Base-by-base conservation (phyloP, 2,888 invertebrate species). In the Scaptomyza flava region DNA sequence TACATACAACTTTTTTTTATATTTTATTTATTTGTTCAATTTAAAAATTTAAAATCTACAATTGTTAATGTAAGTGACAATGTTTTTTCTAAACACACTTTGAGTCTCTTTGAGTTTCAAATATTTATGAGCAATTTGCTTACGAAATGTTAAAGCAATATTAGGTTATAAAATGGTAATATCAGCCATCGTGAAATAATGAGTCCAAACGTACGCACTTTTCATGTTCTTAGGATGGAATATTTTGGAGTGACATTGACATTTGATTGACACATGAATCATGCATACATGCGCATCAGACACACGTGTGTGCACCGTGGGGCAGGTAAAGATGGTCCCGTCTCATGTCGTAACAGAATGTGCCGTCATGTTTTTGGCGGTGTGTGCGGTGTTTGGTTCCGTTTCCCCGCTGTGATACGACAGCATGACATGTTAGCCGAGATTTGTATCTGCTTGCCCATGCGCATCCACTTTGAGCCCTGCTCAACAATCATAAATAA, bases 211-310 rank as follows among this genome's bases (percentile, higher is more conserved):
- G 7, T 33, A 6, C 36, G 30, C 36, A 66, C 51, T 20, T 30
- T 27, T 20, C 27, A 27, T n/a, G 6, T 12, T 23, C 9, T 12
- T 34, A 2, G 31, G 9, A 38, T 14, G 12, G 20, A 42, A 41
- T 41, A 14, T 34, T 31, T 45, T 17, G 14, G 0, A 77, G 68
- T 89, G 90, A 83, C 90, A 90, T 87, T 89, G 90, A 90, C 90
- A 89, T 85, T 85, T 90, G 89, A 90, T 90, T 90, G 89, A 83
- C 90, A 87, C 69, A 74, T 87, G 89, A 90, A 89, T 88, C 89
- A 89, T 72, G 75, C 51, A 41, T 7, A 36, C 36, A 27, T 34
- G 5, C 34, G n/a, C 12, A n/a, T 34, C 20, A 23, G 47, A 43
- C 33, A 48, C 42, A 48, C 23, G 34, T 23, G 20, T 33, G 46